These are phyloP conservation scores for Ceratina calcarata DNA, from an alignment of 1,140 invertebrate species.

Conservation along the genomic window DNA sequence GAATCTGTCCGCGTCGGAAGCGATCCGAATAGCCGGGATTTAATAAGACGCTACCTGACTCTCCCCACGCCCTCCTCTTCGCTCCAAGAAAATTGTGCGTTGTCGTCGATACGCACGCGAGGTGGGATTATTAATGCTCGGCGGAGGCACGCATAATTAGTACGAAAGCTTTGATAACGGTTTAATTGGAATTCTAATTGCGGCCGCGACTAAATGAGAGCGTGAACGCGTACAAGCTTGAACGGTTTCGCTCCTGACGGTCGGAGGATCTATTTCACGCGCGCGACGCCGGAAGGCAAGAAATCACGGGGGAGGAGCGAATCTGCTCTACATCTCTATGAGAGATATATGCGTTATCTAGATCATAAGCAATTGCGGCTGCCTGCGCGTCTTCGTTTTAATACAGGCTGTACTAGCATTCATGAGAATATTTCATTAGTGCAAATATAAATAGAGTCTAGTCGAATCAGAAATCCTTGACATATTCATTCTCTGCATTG, in stretches of 20 bases:
- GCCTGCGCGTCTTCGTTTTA: conserved; percentile 46
- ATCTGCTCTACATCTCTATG: conserved; percentile 26
- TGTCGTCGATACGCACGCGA: conserved; percentile 25
- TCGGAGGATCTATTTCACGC: conserved; percentile 42
- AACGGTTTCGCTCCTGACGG: neutral
- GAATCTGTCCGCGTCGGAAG: neutral
- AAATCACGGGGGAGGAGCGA: conserved; percentile 33
- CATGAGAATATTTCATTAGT: no score
- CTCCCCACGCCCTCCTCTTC: no score
- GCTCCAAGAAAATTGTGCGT: conserved; percentile 36
- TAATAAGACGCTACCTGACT: conserved; percentile 33
- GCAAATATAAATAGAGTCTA: no score
- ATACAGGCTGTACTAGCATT: neutral
- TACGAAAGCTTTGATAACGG: conserved; percentile 58
- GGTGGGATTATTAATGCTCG: conserved; percentile 55
- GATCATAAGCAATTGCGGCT: neutral
- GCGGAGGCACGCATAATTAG: conserved; percentile 35
- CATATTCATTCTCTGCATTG: no score
- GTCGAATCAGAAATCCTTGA: no score
- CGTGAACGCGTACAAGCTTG: conserved; percentile 17
- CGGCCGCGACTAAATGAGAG: conserved; percentile 52
- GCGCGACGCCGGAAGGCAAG: conserved; percentile 52
- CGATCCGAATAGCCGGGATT: conserved; percentile 18
- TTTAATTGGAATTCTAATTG: conserved; percentile 65
- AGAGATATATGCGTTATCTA: conserved; percentile 34